Base-by-base conservation (phyloP, 2,888 invertebrate genomes). In the Xylota sylvarum region DNA sequence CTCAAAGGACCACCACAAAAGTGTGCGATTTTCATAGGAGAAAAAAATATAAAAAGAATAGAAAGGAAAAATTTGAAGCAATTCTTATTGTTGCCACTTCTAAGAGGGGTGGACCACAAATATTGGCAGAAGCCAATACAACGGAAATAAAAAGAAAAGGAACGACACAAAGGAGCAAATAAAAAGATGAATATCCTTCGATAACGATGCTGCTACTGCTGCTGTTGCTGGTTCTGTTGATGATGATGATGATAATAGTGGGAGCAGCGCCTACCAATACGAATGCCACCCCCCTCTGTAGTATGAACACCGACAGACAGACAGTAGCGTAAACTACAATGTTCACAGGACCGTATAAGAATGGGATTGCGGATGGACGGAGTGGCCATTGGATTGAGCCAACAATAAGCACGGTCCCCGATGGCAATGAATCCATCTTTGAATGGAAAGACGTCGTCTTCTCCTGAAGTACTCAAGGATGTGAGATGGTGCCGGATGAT, bases 131-230 rank as follows among this genome's bases (percentile, higher is more conserved):
- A 81, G 77, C 62, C 77, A 81, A 81, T 77, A 81, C 55, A 86
- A 67, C 72, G 40, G 32, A 14, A 58, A 17, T n/a, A n/a, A 52
- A 19, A 78, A 72, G 12, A 48, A 60, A 19, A 60, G n/a, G 56
- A 23, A 77, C 56, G 37, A 48, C 62, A 69, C 58, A 77, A 62
- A 69, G 73, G 43, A 74, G 67, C 77, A 82, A 86, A 86, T 72
- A 81, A 81, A 77, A 86, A 86, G 69, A 73, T 78, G 82, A 86
- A 86, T 86, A 86, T 82, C 77, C 72, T 40, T 73, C 81, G 77
- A 86, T 81, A 86, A 85, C 70, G 52, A 81, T 56, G 67, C 27
- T 60, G 40, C 40, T 40, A 35, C 6, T 37, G 40, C 48, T 60
- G 23, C 23, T 23, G 23, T 3, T 23, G 23, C 23, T 23, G 23